Evolutionary conservation across 1,140 invertebrate genomes (phyloP).

Genomic region (Episyrphus balteatus): DNA sequence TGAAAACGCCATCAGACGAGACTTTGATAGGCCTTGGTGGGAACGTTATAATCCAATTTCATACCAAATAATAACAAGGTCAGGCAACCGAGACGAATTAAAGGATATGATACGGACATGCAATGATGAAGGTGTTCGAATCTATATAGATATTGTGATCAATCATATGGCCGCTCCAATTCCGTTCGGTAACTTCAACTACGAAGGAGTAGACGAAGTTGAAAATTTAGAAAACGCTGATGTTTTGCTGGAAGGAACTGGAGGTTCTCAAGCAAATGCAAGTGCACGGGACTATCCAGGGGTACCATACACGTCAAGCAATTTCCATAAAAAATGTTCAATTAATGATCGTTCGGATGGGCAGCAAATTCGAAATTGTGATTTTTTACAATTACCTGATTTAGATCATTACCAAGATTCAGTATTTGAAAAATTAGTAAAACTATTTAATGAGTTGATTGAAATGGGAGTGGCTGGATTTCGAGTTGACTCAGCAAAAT

Average conservation of each 20-base stretch:
- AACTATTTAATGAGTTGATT: slow-evolving; percentile 60
- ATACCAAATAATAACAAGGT: slow-evolving; percentile 60
- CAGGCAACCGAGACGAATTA: slow-evolving; percentile 57
- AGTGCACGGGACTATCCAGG: slow-evolving; percentile 41
- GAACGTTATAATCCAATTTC: slow-evolving; percentile 79
- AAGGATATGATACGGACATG: slow-evolving; percentile 58
- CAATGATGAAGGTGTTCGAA: slow-evolving; percentile 55
- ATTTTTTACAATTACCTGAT: slow-evolving; percentile 59
- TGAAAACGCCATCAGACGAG: slow-evolving; percentile 4
- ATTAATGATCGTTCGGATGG: slow-evolving; percentile 39
- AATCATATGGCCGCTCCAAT: slow-evolving; percentile 67
- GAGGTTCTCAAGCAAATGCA: slow-evolving; percentile 45
- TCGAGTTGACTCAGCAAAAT: slow-evolving; percentile 48
- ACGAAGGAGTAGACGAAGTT: neutral
- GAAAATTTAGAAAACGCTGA: slow-evolving; percentile 4
- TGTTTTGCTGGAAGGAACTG: slow-evolving; percentile 44
- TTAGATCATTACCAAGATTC: slow-evolving; percentile 53
- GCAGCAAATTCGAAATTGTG: slow-evolving; percentile 56
- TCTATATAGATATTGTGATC: slow-evolving; percentile 70
- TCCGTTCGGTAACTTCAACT: neutral
- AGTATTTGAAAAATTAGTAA: slow-evolving; percentile 55
- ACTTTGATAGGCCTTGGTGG: slow-evolving; percentile 53
- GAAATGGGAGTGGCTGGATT: slow-evolving; percentile 73
- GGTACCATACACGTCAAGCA: slow-evolving; percentile 43
- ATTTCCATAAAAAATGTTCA: slow-evolving; percentile 49